Conservation (phyloP, 1,140 invertebrate species). For the Platorchestia sp. region DNA sequence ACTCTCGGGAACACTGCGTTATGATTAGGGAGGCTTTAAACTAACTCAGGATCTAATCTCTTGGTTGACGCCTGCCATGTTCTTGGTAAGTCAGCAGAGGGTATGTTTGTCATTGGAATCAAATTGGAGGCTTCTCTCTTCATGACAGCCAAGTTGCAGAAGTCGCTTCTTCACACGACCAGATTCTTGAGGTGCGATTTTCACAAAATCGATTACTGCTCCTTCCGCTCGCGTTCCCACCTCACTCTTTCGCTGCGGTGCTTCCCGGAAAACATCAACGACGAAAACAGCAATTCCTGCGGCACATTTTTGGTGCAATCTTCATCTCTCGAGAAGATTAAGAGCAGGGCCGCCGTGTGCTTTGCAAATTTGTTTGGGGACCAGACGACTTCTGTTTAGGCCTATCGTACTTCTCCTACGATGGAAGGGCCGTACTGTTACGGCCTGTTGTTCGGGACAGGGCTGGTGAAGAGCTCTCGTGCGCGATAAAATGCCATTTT, state of each 20-base stretch:
- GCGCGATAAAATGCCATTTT: background rate
- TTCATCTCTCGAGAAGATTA: background rate
- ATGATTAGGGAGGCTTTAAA: too few species aligned
- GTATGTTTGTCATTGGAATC: background rate
- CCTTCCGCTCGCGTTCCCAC: background rate
- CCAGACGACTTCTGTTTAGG: too few species aligned
- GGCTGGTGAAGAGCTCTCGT: background rate
- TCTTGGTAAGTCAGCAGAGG: background rate
- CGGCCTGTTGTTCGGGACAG: background rate
- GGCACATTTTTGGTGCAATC: background rate
- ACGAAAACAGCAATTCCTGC: too few species aligned
- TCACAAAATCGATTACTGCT: background rate
- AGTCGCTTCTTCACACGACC: background rate
- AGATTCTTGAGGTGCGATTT: background rate
- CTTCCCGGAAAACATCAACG: background rate
- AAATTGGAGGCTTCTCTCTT: background rate
- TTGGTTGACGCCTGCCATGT: background rate
- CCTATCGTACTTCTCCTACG: background rate
- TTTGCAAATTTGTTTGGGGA: background rate
- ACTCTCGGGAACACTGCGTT: too few species aligned
- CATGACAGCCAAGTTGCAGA: background rate
- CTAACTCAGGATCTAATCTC: background rate
- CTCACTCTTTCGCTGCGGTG: background rate
- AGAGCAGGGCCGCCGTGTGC: background rate
- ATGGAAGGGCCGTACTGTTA: background rate